Evolutionary conservation across 1,140 invertebrate genomes (phyloP), one percentile per base, ranked within the genome.

Genomic region (Nylanderia fulva): DNA sequence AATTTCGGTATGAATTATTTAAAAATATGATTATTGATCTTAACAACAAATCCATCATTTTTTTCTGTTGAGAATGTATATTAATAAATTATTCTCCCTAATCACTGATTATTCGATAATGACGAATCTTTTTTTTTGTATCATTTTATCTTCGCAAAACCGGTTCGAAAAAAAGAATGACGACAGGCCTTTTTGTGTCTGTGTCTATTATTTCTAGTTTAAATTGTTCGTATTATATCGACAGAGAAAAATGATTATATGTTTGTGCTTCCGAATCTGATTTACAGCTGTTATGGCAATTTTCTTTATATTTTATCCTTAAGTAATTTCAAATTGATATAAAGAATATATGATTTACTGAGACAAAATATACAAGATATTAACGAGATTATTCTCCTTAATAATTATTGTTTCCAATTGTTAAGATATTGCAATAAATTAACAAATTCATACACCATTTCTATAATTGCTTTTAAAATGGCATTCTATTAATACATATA

Each of bases 151-250:
- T 6, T 27, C 11, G 36, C 48, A 29, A 60, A 85, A 87, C 86
- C 86, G 56, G 69, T 88, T 84, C 15, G 21, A 77, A 87, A 88
- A 63, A 88, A 88, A 88, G 66, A 84, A 33, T 33, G 45, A 84
- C 63, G 48, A 75, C n/a, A 56, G 42, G 39, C 48, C 29, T 45
- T 18, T 48, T 0, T 48, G 4, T 48, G n/a, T 48, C 15, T 48
- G 13, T 45, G 45, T 48, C n/a, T n/a, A n/a, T 48, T 48, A 87
- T 89, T 89, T 87, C 82, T 90, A 90, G 82, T 90, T 85, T 64
- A 54, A 80, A 39, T 68, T 29, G 39, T 69, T 54, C 61, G 60
- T 85, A 86, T 54, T n/a, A 76, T 60, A 74, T 76, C 76, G 80
- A n/a, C 29, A 89, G 83, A 83, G 76, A 82, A 69, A 86, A 90